Percentiles rank a stretch among this genome's conserved stretches.
phyloP scores from a whole-genome alignment of 2,888 invertebrate species.

The Sabatieria punctata region DNA sequence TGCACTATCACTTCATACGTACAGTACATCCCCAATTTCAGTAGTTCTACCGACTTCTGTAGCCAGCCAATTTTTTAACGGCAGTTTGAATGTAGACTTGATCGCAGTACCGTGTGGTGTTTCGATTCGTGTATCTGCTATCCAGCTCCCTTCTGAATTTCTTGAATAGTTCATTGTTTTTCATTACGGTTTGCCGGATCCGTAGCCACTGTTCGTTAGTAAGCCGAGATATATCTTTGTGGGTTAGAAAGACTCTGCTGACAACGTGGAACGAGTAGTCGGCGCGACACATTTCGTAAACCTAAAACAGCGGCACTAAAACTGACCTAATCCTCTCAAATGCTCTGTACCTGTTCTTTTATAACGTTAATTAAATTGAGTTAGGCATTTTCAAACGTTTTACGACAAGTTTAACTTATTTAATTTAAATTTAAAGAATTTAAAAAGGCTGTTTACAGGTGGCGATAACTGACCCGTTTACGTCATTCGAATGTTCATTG shows the following conservation, averaged over 20 bases:
- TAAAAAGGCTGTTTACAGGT: too few species aligned
- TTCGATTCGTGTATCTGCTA: background rate
- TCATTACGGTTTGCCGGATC: background rate
- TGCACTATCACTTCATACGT: too few species aligned
- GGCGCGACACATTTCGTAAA: conserved; percentile 8
- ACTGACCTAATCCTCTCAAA: background rate
- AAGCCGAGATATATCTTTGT: conserved; percentile 3
- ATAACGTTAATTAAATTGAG: too few species aligned
- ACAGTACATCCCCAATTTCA: too few species aligned
- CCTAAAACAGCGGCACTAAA: conserved; percentile 2
- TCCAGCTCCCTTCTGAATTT: background rate
- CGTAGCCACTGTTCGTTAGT: background rate
- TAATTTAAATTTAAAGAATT: too few species aligned
- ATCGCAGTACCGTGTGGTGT: background rate
- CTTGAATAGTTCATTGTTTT: background rate
- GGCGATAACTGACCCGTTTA: too few species aligned
- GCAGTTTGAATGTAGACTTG: too few species aligned
- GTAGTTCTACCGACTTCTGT: too few species aligned
- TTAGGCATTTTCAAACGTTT: too few species aligned
- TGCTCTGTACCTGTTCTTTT: background rate
- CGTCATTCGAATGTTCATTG: too few species aligned
- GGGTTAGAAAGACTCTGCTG: conserved; percentile 8
- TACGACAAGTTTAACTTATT: too few species aligned
- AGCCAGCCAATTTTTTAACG: too few species aligned
- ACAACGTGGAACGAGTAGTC: conserved; percentile 7